A percentile compares a stretch with the other conserved stretches of the same genome.
phyloP scores from a whole-genome alignment of 2,113 vertebrate species.

The Leptobrachium leishanense region DNA sequence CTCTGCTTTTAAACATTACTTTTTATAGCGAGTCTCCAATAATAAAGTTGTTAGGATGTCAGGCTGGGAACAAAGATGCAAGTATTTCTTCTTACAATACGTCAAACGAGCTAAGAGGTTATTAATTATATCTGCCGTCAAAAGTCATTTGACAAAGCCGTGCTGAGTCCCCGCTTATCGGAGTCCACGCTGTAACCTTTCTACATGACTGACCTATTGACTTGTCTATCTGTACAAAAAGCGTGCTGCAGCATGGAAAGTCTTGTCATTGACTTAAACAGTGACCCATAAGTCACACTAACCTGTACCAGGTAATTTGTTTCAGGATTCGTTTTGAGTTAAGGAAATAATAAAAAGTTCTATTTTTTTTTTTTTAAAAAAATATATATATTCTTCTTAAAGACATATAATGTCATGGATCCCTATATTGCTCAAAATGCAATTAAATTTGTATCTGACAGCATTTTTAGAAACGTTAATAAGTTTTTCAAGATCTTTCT shows the following conservation, averaged over 20 bases:
- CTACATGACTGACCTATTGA: slow-evolving; percentile 12
- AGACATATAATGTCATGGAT: no score
- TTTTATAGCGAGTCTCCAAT: no score
- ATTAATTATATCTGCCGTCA: slow-evolving; percentile 18
- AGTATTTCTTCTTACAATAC: neutral
- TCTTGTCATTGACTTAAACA: slow-evolving; percentile 9
- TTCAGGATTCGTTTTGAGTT: slow-evolving; percentile 22
- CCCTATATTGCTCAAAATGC: no score
- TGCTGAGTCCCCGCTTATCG: neutral
- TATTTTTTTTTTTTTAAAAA: no score
- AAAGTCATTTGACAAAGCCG: neutral
- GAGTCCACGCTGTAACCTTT: neutral
- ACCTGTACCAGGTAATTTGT: slow-evolving; percentile 20
- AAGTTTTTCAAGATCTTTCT: no score
- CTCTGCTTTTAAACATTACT: neutral
- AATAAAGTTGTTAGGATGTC: no score
- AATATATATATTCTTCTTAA: no score
- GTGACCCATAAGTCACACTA: slow-evolving; percentile 8
- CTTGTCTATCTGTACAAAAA: slow-evolving; percentile 19
- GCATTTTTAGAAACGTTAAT: no score
- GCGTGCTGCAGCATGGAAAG: slow-evolving; percentile 8
- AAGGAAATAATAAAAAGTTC: slow-evolving; percentile 15
- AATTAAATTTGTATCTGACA: no score
- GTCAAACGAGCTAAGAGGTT: neutral
- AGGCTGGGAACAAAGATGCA: no score